Base-by-base conservation (phyloP, 2,113 vertebrate genomes). In the Chaetorhynchus papuensis region DNA sequence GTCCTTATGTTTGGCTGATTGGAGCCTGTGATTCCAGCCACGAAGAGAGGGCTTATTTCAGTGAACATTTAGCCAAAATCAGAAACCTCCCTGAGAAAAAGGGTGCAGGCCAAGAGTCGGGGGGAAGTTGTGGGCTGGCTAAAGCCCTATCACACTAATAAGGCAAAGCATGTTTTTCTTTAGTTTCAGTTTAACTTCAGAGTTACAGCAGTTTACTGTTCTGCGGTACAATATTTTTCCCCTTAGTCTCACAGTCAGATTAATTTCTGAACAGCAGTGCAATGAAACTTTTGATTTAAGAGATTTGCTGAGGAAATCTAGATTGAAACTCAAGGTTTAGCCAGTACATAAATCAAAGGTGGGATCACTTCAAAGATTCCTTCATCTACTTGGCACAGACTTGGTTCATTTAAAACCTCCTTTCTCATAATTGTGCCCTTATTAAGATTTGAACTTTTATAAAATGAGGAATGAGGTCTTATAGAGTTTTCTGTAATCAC, bases 261-360 rank as follows among this genome's bases (percentile, higher is more conserved):
- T 95, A 96, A 95, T 96, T 97, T 95, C 92, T 92, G 85, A 94
- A 77, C 69, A 86, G 80, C 88, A 87, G 53, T 1, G 94, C 94
- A 96, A 92, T 87, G 94, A 95, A 96, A 94, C 83, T 94, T 96
- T 93, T 97, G 93, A 97, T 96, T 97, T 96, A 97, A 91, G 94
- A 96, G 93, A 97, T 96, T 96, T 96, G 93, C 88, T 93, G 92
- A 95, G 88, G 96, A 97, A 96, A 96, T 95, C 92, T 93, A 95
- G 93, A 95, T 96, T 95, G 92, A 96, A 97, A 96, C 41, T 95
- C 72, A 52, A 90, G 92, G 85, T 92, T 95, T 96, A 92, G 88
- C 76, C 91, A 95, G 94, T 66, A 94, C 88, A 95, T 97, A 96
- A 96, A 97, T 97, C 92, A 97, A 93, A 96, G 93, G 90, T 96